phyloP scores from a whole-genome alignment of 2,888 invertebrate species.

The Drosophila fungiperda region DNA sequence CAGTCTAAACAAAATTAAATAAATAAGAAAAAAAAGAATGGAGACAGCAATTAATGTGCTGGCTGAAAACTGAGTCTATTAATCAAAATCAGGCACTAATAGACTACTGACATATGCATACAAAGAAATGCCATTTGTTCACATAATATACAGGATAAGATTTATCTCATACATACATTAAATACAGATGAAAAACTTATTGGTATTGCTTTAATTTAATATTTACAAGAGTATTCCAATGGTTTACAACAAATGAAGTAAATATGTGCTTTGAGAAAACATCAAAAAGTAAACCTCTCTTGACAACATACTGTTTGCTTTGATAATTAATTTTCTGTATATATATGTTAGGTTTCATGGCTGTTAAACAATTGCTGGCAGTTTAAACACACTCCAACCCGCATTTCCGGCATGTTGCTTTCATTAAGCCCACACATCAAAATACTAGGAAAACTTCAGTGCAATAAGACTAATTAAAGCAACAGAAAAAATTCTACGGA shows the following conservation, averaged over 20 bases:
- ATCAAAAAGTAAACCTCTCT: conserved; percentile 14
- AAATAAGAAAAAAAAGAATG: not conserved
- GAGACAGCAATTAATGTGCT: conserved; percentile 8
- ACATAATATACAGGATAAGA: not conserved
- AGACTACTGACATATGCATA: conserved; percentile 15
- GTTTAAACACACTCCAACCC: conserved; percentile 29
- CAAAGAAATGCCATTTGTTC: conserved; percentile 4
- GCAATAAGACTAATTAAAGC: conserved; percentile 51
- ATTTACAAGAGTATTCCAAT: not conserved
- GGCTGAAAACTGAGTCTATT: conserved; percentile 43
- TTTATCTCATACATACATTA: not conserved
- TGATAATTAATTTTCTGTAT: conserved; percentile 21
- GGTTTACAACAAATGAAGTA: not conserved
- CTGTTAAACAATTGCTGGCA: conserved; percentile 15
- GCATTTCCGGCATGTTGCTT: conserved; percentile 43
- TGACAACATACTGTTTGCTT: conserved; percentile 15
- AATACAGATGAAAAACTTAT: not conserved
- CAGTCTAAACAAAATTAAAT: conserved; percentile 2
- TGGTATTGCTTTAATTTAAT: not conserved
- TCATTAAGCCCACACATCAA: conserved; percentile 34
- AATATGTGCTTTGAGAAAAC: conserved; percentile 1
- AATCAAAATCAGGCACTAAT: conserved; percentile 50
- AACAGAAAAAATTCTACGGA: conserved; percentile 25
- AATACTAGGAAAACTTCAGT: conserved; percentile 15
- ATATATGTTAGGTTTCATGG: conserved; percentile 14